phyloP scores from a whole-genome alignment of 2,113 vertebrate species.

The Carassius carassius region DNA sequence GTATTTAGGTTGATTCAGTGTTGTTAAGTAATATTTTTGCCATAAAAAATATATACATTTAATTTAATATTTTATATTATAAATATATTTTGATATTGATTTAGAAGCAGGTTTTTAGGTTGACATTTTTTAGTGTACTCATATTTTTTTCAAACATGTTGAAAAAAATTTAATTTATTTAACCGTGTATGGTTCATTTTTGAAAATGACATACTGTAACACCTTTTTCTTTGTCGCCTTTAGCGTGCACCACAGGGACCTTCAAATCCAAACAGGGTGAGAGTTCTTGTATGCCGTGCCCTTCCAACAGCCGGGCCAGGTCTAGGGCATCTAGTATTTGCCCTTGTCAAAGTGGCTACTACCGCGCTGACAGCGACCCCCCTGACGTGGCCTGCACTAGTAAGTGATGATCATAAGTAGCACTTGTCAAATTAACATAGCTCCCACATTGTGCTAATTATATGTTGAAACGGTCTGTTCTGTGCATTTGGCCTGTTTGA shows the following conservation, averaged over 20 bases:
- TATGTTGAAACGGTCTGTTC: neutral
- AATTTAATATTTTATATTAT: no score
- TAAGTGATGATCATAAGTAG: conserved; percentile 72
- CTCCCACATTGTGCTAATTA: conserved; percentile 8
- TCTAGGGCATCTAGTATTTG: conserved; percentile 86
- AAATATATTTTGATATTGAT: no score
- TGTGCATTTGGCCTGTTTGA: neutral
- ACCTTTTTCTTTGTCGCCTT: neutral
- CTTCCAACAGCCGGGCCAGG: conserved; percentile 87
- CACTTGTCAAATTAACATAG: conserved; percentile 14
- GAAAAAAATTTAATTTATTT: no score
- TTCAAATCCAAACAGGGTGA: conserved; percentile 97
- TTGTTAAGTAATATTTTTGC: no score
- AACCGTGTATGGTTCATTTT: neutral
- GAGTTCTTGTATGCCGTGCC: conserved; percentile 87
- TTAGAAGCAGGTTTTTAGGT: neutral
- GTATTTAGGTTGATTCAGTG: neutral
- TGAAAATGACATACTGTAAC: neutral
- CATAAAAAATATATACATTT: no score
- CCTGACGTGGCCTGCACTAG: conserved; percentile 92
- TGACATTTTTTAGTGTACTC: neutral
- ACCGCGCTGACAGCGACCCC: conserved; percentile 87
- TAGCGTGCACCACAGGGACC: conserved; percentile 87
- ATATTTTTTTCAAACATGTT: neutral
- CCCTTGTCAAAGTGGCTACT: conserved; percentile 87